A percentile compares a stretch with the other conserved stretches of the same genome.
Evolutionary conservation across 92 coral and sea anemone genomes (phyloP).

Genomic region (Palythoa heliodiscus): DNA sequence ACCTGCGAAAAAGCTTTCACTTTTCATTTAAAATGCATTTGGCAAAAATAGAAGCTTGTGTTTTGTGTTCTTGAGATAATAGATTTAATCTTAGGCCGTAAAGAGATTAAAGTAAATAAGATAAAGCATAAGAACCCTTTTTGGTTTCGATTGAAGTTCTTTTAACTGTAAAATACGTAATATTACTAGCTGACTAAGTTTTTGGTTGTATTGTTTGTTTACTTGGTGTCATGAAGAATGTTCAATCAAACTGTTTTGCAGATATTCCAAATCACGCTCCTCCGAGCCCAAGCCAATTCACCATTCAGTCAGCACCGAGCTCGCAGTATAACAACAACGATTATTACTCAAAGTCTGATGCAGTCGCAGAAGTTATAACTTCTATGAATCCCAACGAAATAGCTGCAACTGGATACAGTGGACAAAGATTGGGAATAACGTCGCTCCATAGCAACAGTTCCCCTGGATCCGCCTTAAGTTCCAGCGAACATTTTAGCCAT

Average conservation of each 20-base stretch:
- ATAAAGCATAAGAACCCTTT: background rate
- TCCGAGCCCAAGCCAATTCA: conserved; percentile 22
- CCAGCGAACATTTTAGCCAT: conserved; percentile 29
- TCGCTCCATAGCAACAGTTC: conserved; percentile 36
- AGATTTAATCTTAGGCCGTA: no score
- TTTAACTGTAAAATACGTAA: background rate
- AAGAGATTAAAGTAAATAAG: background rate
- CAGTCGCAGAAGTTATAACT: conserved; percentile 29
- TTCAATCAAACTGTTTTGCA: background rate
- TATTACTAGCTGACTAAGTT: background rate
- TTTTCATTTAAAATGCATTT: background rate
- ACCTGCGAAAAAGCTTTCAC: background rate
- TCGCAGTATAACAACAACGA: conserved; percentile 30
- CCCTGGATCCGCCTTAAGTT: conserved; percentile 28
- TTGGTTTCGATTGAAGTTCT: background rate
- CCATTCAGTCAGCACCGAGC: background rate
- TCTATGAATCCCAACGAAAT: conserved; percentile 24
- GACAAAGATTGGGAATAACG: conserved; percentile 3
- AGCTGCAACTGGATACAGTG: conserved; percentile 10
- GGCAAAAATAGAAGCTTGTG: background rate
- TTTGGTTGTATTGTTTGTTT: background rate
- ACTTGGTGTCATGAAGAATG: background rate
- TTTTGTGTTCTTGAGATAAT: background rate
- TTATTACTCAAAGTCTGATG: conserved; percentile 35
- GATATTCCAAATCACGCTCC: conserved; percentile 25